Conservation (phyloP, 2,113 vertebrate species). For the Anser cygnoides region DNA sequence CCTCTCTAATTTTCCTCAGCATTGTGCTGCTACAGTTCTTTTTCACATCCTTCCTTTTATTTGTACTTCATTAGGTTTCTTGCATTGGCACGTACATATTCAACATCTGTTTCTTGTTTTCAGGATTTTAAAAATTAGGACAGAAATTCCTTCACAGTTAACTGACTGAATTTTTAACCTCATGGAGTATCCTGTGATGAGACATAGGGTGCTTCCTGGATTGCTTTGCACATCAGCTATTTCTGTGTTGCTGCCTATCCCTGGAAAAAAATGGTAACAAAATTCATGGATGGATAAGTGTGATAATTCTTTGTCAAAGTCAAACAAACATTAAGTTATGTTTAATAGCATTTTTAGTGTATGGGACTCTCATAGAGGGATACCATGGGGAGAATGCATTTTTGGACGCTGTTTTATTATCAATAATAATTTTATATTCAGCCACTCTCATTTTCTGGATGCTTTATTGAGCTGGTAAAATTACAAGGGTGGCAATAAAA, state of each 20-base stretch:
- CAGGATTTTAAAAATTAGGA: neutral
- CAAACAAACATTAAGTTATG: neutral
- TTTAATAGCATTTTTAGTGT: neutral
- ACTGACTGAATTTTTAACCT: neutral
- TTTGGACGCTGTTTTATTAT: neutral
- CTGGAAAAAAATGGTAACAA: neutral
- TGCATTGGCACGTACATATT: neutral
- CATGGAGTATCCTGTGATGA: neutral
- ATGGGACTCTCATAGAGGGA: neutral
- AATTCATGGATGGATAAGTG: neutral
- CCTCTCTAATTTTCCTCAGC: neutral
- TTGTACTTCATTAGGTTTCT: neutral
- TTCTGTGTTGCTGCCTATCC: neutral
- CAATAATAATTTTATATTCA: neutral
- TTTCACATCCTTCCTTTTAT: neutral
- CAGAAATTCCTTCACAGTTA: neutral
- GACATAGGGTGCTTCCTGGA: neutral
- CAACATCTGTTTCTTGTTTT: neutral
- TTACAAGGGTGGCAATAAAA: neutral
- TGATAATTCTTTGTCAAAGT: neutral
- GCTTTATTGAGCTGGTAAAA: neutral
- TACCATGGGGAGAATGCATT: neutral
- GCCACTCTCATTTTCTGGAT: neutral
- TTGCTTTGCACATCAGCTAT: neutral
- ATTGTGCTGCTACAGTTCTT: neutral